Percentiles rank a stretch among this genome's conserved stretches.
Evolutionary conservation across 1,140 invertebrate genomes (phyloP).

Genomic region (Heliothis subflexa): DNA sequence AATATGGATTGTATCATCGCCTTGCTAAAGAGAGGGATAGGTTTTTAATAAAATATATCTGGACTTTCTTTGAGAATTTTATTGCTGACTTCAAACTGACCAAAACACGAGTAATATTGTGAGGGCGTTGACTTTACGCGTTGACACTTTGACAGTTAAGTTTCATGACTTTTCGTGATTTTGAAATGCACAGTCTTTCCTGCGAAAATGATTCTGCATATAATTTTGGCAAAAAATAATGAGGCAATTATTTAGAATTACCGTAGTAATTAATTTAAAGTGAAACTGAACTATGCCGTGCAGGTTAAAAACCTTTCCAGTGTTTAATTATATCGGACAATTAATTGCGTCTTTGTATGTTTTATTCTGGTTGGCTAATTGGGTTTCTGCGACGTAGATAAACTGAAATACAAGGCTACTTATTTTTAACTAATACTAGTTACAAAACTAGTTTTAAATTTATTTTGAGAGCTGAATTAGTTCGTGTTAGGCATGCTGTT

Average conservation of each 20-base stretch:
- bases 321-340: conserved; percentile 19
- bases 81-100: neutral
- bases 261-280: conserved; percentile 5
- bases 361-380: conserved; percentile 10
- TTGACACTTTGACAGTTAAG: too few relatives aligned
- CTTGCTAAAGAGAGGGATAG: too few relatives aligned
- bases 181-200: neutral
- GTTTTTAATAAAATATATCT: too few relatives aligned
- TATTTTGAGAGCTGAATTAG: neutral
- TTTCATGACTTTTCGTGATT: too few relatives aligned
- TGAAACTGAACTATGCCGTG: conserved; percentile 25
- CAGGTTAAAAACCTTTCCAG: conserved; percentile 33
- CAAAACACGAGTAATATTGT: neutral
- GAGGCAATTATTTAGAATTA: too few relatives aligned
- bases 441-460: neutral
- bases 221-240: too few relatives aligned
- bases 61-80: too few relatives aligned
- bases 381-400: conserved; percentile 10
- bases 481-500: neutral
- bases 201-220: too few relatives aligned
- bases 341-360: conserved; percentile 29
- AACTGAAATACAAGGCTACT: neutral
- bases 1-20: neutral
- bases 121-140: neutral
- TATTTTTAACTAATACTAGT: neutral